Evolutionary conservation across 2,797 vertebrate species (phyloP).

Genomic region (Mionectes olivaceus): DNA sequence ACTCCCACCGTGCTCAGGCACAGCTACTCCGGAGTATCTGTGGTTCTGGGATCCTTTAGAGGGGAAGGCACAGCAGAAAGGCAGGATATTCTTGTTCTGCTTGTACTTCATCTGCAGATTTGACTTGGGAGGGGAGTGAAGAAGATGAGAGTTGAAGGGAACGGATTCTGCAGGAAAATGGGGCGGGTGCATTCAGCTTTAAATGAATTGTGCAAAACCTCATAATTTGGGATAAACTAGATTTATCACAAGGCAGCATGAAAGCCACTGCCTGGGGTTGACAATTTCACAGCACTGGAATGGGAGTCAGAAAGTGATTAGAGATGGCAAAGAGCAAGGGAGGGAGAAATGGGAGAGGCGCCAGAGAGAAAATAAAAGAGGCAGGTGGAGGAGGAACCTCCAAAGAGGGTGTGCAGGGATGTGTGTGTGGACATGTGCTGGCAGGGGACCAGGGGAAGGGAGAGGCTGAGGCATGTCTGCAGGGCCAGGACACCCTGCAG

Average conservation of each 20-base stretch:
- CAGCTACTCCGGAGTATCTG: background rate
- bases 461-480: background rate
- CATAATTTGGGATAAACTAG: background rate
- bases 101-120: background rate
- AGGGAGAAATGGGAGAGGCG: background rate
- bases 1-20: background rate
- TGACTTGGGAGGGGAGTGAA: background rate
- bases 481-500: background rate
- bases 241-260: background rate
- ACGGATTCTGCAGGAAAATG: background rate
- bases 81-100: conserved; percentile 30
- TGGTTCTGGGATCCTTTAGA: background rate
- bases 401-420: background rate
- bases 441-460: background rate
- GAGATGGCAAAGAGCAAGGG: background rate
- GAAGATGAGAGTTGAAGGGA: background rate
- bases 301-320: background rate
- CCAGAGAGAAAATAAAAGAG: background rate
- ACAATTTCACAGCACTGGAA: background rate
- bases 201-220: conserved; percentile 6
- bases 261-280: conserved; percentile 25
- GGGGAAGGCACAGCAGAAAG: background rate
- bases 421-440: background rate
- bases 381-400: background rate
- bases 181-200: background rate